phyloP scores from a whole-genome alignment of 2,113 vertebrate species.

The Odocoileus virginianus region DNA sequence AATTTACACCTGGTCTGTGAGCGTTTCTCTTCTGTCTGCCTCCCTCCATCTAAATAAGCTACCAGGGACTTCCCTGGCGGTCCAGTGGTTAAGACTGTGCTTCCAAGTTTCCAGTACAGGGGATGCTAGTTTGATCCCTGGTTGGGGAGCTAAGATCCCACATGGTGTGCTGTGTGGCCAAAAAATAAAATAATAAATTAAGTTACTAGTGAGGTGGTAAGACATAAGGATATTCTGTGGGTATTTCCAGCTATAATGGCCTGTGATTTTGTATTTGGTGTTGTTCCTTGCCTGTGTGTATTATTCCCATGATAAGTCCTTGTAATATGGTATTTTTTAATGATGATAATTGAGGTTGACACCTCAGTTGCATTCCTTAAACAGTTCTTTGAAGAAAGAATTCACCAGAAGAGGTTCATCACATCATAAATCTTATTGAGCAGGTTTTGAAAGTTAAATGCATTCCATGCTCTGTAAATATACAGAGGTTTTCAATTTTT shows the following conservation, averaged over 20 bases:
- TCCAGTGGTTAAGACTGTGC: not conserved
- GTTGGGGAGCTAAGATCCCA: not conserved
- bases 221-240: not conserved
- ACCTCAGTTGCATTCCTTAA: not conserved
- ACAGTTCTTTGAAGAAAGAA: not conserved
- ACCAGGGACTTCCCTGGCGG: not conserved
- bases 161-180: not conserved
- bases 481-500: not conserved
- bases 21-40: not conserved
- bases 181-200: not conserved
- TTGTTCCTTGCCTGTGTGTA: not conserved
- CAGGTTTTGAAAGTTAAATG: not conserved
- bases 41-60: not conserved
- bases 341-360: not conserved
- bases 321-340: not conserved
- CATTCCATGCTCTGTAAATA: not conserved
- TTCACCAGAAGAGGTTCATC: not conserved
- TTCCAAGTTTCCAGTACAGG: not conserved
- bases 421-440: not conserved
- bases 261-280: not conserved
- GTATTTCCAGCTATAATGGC: not conserved
- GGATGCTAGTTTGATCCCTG: not conserved
- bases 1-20: not conserved
- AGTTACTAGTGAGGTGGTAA: not conserved
- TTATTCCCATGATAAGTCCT: not conserved